Evolutionary conservation across 1,140 invertebrate species (phyloP).

Genomic region (Drosophila kikkawai): DNA sequence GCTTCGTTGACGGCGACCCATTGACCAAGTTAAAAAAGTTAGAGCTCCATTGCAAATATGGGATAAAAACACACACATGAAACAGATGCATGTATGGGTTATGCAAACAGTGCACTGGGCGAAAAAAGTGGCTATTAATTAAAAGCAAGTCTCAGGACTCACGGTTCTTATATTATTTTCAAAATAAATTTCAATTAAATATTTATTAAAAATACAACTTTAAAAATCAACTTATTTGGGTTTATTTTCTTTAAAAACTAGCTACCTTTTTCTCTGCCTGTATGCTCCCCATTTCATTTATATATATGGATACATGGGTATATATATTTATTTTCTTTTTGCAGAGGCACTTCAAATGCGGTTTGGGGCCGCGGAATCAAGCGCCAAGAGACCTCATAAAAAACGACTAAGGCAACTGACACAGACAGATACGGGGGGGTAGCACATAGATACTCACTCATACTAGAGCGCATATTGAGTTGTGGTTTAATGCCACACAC

Average conservation of each 20-base stretch:
- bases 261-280: background rate
- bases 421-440: slow-evolving; percentile 14
- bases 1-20: slow-evolving; percentile 67
- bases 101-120: slow-evolving; percentile 48
- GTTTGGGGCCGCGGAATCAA: slow-evolving; percentile 79
- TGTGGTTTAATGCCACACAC: slow-evolving; percentile 67
- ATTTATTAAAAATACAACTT: too few species aligned
- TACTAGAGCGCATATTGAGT: slow-evolving; percentile 63
- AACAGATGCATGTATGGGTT: slow-evolving; percentile 39
- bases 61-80: slow-evolving; percentile 13
- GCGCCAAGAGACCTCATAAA: slow-evolving; percentile 81
- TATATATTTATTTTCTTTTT: slow-evolving; percentile 37
- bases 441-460: slow-evolving; percentile 34
- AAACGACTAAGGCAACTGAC: slow-evolving; percentile 65
- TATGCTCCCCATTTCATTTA: slow-evolving; percentile 1
- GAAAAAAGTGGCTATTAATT: background rate
- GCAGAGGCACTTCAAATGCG: slow-evolving; percentile 78
- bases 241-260: background rate
- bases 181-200: too few species aligned
- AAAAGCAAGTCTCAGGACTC: too few species aligned
- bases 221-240: background rate
- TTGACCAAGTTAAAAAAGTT: slow-evolving; percentile 76
- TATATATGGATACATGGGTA: slow-evolving; percentile 36
- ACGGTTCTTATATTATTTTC: too few species aligned
- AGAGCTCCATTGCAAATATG: slow-evolving; percentile 44